Percentiles rank a stretch among this genome's conserved stretches.
Evolutionary conservation across 2,888 invertebrate species (phyloP).

Genomic region (Artemia sinica): DNA sequence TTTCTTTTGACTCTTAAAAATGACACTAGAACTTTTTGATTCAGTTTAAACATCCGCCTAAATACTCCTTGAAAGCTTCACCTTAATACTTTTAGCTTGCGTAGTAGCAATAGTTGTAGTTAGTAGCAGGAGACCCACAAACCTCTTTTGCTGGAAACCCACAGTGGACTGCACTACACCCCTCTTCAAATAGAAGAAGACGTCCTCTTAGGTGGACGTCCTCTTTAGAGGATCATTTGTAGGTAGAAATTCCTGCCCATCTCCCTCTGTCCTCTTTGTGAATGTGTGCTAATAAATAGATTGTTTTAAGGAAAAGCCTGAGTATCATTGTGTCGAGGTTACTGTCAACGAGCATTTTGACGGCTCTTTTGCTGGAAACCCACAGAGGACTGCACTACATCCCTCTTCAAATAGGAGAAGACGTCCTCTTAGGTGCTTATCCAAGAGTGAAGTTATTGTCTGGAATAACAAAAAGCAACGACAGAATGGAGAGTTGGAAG

Average conservation of each 20-base stretch:
- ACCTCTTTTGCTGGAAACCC: slow-evolving; percentile 76
- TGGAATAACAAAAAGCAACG: slow-evolving; percentile 5
- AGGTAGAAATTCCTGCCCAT: too few species aligned
- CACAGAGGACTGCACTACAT: slow-evolving; percentile 38
- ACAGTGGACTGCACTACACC: slow-evolving; percentile 33
- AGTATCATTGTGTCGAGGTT: slow-evolving; percentile 77
- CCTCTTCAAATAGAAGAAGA: neutral
- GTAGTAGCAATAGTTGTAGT: too few species aligned
- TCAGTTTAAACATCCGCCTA: too few species aligned
- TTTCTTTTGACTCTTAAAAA: too few species aligned
- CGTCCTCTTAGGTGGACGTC: neutral
- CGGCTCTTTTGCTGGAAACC: slow-evolving; percentile 83
- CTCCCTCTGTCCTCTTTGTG: too few species aligned
- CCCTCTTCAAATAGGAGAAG: slow-evolving; percentile 5
- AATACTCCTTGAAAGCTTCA: too few species aligned
- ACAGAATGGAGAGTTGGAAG: neutral
- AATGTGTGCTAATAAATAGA: too few species aligned
- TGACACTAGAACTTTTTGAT: too few species aligned
- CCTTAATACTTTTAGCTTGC: too few species aligned
- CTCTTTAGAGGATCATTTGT: too few species aligned
- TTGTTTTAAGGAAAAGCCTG: slow-evolving; percentile 29
- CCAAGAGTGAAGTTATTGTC: neutral
- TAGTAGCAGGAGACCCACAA: too few species aligned
- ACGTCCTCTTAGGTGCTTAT: neutral
- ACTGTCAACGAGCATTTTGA: slow-evolving; percentile 87